Conservation (phyloP, 2,888 invertebrate species). For the Steinernema carpocapsae region DNA sequence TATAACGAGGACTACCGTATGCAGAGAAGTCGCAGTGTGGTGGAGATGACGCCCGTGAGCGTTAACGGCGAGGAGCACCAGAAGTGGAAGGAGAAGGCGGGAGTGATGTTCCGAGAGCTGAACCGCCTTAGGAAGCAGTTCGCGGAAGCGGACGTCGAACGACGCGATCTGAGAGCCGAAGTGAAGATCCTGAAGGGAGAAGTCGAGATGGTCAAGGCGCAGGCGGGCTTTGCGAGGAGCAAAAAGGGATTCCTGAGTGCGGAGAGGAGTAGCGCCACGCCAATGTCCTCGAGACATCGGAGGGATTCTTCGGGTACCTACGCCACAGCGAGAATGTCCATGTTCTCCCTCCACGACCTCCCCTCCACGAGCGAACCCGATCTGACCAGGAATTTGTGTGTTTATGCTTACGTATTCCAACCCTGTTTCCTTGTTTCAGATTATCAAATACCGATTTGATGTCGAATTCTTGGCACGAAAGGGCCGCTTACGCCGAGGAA, state of each 20-base stretch:
- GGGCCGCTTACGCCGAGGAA: slow-evolving; percentile 37
- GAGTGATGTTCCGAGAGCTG: slow-evolving; percentile 62
- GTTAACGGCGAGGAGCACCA: slow-evolving; percentile 18
- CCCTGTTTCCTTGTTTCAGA: not conserved
- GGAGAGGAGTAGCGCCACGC: slow-evolving; percentile 15
- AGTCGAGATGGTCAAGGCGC: slow-evolving; percentile 56
- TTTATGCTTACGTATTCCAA: not conserved
- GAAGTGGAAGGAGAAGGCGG: slow-evolving; percentile 63
- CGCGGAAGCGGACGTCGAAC: slow-evolving; percentile 44
- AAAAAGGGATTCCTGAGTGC: slow-evolving; percentile 12
- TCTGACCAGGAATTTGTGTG: not conserved
- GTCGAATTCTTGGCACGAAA: slow-evolving; percentile 39
- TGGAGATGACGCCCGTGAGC: slow-evolving; percentile 23
- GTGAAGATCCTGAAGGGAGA: slow-evolving; percentile 63
- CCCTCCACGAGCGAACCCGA: slow-evolving; percentile 22
- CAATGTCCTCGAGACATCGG: slow-evolving; percentile 26
- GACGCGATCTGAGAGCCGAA: slow-evolving; percentile 49
- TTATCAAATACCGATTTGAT: slow-evolving; percentile 22
- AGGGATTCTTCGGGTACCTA: slow-evolving; percentile 32
- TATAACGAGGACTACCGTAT: slow-evolving; percentile 30
- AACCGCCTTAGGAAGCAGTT: slow-evolving; percentile 56
- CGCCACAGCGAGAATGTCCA: slow-evolving; percentile 31
- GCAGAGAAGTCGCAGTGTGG: slow-evolving; percentile 39
- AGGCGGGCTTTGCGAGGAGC: slow-evolving; percentile 24
- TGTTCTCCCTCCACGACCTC: slow-evolving; percentile 23